Evolutionary conservation across 2,797 vertebrate species (phyloP).

Genomic region (Gallinago nigripennis): DNA sequence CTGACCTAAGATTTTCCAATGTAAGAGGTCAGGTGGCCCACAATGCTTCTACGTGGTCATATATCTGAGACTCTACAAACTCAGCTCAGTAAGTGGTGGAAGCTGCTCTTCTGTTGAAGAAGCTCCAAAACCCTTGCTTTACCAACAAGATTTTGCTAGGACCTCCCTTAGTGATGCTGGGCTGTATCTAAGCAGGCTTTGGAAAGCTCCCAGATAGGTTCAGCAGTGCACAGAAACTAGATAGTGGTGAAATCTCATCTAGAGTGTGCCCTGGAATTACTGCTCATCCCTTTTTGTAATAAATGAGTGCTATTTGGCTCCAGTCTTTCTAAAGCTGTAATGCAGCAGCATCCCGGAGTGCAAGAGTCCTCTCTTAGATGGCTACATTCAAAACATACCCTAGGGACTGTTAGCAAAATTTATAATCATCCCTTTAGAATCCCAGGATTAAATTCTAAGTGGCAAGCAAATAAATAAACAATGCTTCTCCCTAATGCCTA

Average conservation of each 20-base stretch:
- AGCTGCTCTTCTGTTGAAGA: not conserved
- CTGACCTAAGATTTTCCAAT: not conserved
- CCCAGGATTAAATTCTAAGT: conserved; percentile 53
- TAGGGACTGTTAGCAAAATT: conserved; percentile 48
- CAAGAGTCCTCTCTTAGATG: conserved; percentile 22
- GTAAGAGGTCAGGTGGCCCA: not conserved
- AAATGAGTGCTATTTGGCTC: conserved; percentile 45
- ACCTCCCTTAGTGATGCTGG: not conserved
- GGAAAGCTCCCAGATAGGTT: not conserved
- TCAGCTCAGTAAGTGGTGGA: fast-evolving
- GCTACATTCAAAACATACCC: conserved; percentile 26
- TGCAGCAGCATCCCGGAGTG: conserved; percentile 7
- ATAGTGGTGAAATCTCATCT: not conserved
- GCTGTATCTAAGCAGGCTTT: not conserved
- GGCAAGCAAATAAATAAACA: conserved; percentile 61
- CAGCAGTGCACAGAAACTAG: not conserved
- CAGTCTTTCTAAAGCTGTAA: conserved; percentile 35
- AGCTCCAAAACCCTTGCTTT: not conserved
- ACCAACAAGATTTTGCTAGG: not conserved
- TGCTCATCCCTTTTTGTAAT: not conserved
- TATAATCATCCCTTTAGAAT: conserved; percentile 51
- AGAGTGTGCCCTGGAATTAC: not conserved
- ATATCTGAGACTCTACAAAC: not conserved
- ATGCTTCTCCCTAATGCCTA: conserved; percentile 51
- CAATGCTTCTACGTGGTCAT: not conserved